Conservation (phyloP, 2,888 invertebrate species). For the Labia minor region DNA sequence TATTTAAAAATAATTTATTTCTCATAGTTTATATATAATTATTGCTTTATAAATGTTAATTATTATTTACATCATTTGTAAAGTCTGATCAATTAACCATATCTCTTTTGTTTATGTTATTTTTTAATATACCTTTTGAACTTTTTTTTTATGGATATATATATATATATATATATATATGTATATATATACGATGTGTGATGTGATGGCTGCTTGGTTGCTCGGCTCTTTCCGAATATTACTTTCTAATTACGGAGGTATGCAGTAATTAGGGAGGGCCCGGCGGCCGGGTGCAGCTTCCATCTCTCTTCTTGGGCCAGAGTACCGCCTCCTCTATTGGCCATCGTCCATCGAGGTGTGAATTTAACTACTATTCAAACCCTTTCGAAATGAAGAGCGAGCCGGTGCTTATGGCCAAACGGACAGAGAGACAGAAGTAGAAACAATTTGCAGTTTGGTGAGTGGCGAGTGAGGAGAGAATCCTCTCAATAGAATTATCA, state of each 20-base stretch:
- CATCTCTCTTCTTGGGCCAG: background rate
- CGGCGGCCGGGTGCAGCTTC: background rate
- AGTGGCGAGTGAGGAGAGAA: too few relatives aligned
- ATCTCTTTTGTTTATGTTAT: too few relatives aligned
- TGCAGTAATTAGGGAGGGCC: constrained; percentile 6
- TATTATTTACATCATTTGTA: too few relatives aligned
- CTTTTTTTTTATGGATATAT: too few relatives aligned
- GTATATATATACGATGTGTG: background rate
- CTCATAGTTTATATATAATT: too few relatives aligned
- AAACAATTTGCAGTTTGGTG: background rate
- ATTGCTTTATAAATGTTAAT: too few relatives aligned
- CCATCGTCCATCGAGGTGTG: background rate
- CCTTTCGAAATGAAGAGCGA: background rate
- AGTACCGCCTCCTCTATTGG: background rate
- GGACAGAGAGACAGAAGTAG: too few relatives aligned
- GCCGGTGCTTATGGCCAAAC: background rate
- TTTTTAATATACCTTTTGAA: too few relatives aligned
- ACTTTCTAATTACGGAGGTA: constrained; percentile 5
- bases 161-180: too few relatives aligned
- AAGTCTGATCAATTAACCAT: too few relatives aligned
- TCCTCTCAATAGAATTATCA: background rate
- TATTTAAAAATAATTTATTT: too few relatives aligned
- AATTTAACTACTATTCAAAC: background rate
- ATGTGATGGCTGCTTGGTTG: background rate
- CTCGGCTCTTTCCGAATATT: background rate